Evolutionary conservation across 2,797 vertebrate genomes (phyloP).

Genomic region (Schizopygopsis pylzovi): DNA sequence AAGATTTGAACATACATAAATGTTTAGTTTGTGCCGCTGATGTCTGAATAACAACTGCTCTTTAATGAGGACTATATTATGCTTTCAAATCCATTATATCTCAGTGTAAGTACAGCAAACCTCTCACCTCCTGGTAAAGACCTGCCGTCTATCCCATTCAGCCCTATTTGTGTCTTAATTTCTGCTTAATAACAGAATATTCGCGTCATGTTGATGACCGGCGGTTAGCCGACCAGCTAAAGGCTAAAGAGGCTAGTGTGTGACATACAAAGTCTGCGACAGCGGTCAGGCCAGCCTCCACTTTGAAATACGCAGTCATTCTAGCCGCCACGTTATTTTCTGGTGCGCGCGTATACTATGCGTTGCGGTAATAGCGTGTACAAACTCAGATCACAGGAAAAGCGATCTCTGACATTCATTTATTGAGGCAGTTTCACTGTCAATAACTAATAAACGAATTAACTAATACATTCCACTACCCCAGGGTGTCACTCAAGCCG

Average conservation of each 20-base stretch:
- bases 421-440: too few relatives aligned
- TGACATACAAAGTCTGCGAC: conserved; percentile 35
- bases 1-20: neutral
- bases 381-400: too few relatives aligned
- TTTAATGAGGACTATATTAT: neutral
- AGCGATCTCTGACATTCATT: too few relatives aligned
- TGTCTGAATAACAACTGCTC: neutral
- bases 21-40: neutral
- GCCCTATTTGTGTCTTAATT: neutral
- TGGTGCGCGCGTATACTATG: too few relatives aligned
- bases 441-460: too few relatives aligned
- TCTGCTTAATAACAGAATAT: conserved; percentile 1
- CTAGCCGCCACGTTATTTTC: too few relatives aligned
- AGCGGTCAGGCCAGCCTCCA: too few relatives aligned
- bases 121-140: conserved; percentile 36
- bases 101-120: neutral
- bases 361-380: too few relatives aligned
- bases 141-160: conserved; percentile 13
- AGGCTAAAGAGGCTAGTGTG: conserved; percentile 2
- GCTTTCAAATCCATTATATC: neutral
- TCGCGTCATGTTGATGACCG: neutral
- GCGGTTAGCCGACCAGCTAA: conserved; percentile 7
- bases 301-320: too few relatives aligned
- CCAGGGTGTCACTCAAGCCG: too few relatives aligned
- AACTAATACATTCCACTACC: too few relatives aligned